These are phyloP conservation scores for Euura lappo DNA, from an alignment of 1,140 invertebrate genomes.

Conservation along the genomic window DNA sequence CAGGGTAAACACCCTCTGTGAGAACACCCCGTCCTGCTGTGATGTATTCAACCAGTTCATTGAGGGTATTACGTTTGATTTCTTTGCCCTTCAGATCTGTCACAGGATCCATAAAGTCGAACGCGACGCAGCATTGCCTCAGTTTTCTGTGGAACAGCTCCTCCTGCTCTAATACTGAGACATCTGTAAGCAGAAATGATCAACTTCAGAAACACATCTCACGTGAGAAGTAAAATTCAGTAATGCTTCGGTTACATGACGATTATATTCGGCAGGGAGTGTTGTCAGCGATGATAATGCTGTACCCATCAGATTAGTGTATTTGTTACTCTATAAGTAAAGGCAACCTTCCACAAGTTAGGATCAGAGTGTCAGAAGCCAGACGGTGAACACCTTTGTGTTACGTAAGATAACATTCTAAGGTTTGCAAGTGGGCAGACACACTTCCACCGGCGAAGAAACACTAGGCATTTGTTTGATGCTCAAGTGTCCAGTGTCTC, in stretches of 20 bases:
- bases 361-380: not conserved
- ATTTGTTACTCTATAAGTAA: not conserved
- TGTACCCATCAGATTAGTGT: not conserved
- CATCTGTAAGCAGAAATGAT: constrained; percentile 75
- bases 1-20: constrained; percentile 96
- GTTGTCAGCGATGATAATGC: too few species aligned
- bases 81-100: constrained; percentile 98
- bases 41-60: constrained; percentile 98
- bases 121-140: constrained; percentile 97
- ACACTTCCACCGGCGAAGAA: not conserved
- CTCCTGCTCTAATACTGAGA: constrained; percentile 91
- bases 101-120: constrained; percentile 99
- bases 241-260: too few species aligned
- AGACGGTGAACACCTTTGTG: not conserved
- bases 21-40: constrained; percentile 92
- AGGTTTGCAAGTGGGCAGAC: constrained; percentile 1
- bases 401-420: not conserved
- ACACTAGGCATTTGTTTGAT: too few species aligned
- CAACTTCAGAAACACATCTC: too few species aligned
- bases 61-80: constrained; percentile 95
- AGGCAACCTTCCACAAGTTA: not conserved
- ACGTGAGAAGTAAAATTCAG: too few species aligned
- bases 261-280: too few species aligned
- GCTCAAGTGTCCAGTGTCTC: too few species aligned
- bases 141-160: constrained; percentile 97